Base-by-base conservation (phyloP, 2,888 invertebrate species). In the Pseudococcus viburni region DNA sequence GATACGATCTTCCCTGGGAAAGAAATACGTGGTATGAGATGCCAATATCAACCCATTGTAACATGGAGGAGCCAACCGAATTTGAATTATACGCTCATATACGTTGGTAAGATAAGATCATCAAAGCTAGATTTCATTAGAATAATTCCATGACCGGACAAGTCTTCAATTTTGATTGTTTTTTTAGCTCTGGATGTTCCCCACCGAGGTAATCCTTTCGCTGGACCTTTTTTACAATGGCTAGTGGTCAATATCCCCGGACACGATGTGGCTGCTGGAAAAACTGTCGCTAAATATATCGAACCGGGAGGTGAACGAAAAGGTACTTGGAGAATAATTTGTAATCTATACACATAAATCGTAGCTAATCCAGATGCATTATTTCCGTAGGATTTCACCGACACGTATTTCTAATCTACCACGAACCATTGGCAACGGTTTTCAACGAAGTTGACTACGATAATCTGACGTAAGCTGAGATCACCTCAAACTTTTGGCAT, bases 141-240 rank as follows among this genome's bases (percentile, higher is more conserved):
- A 55, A 55, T 46, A 6, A 8, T 0, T 46, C 8, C 5, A 46
- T 1, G 5, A 12, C 5, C 12, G 17, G 17, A 51, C 0, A 51
- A 4, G 5, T 51, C 11, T 51, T 0, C 48, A 51, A 15, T 51
- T 51, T 1, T 6, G 2, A 55, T 55, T n/a, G n/a, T 55, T 15
- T 51, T 17, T 19, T 64, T 88, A 93, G 98, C 98, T 93, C 98
- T 98, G 0, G 98, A 98, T 93, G 97, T 97, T 11, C 98, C 98
- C 0, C 95, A 95, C 90, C 94, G 97, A 51, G 91, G 93, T n/a
- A 94, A 95, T 11, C 97, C 97, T 0, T 95, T 93, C 89, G 95
- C 94, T 91, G 94, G 97, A 55, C 80, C 80, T 4, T 83, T 83
- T 46, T 19, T 83, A 83, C 98, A 98, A 92, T 98, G 98, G 98